phyloP scores from a whole-genome alignment of 2,113 vertebrate species.

The Rallus limicola region DNA sequence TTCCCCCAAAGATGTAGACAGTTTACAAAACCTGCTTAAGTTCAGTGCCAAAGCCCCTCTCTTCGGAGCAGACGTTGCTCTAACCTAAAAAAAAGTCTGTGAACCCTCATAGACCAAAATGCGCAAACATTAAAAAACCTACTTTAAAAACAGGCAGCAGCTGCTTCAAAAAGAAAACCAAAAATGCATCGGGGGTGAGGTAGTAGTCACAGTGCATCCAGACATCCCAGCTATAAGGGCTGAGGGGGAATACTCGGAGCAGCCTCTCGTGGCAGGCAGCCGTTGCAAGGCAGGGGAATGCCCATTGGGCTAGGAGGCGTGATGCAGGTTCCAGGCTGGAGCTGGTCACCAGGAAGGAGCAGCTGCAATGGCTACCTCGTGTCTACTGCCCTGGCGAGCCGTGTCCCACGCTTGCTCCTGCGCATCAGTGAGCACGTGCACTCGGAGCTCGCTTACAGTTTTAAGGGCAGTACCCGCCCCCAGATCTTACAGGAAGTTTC shows the following conservation, averaged over 20 bases:
- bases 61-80: not conserved
- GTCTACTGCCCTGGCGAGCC: rapidly evolving
- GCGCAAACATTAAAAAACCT: not conserved
- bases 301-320: rapidly evolving
- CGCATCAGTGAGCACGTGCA: rapidly evolving
- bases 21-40: constrained; percentile 28
- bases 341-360: not conserved
- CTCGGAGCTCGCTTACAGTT: not conserved
- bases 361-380: not conserved
- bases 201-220: constrained; percentile 60
- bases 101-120: constrained; percentile 6
- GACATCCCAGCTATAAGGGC: not conserved
- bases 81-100: not conserved
- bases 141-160: constrained; percentile 25
- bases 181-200: constrained; percentile 33
- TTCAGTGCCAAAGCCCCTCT: not conserved
- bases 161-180: constrained; percentile 18
- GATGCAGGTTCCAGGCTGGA: rapidly evolving
- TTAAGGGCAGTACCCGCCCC: not conserved
- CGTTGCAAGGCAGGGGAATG: not conserved
- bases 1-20: not conserved
- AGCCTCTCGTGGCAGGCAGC: not conserved
- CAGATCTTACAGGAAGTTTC: no score
- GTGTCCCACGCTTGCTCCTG: rapidly evolving
- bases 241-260: not conserved